Evolutionary conservation across 92 coral and sea anemone genomes (phyloP), one percentile per base, ranked within the genome.

Genomic region (Phenganax stokvisi): DNA sequence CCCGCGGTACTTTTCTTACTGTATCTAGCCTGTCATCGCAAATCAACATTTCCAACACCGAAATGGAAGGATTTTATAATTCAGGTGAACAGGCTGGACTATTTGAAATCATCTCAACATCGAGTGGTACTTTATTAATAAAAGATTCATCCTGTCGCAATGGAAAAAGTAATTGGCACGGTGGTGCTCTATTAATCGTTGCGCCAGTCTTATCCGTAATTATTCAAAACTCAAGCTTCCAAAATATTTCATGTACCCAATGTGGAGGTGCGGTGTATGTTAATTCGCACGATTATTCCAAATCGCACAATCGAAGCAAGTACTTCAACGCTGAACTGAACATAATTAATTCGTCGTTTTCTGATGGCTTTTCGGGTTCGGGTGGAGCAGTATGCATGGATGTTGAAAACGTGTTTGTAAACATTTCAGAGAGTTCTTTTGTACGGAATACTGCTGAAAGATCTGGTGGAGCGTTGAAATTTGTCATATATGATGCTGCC

Each of bases 261-360:
- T 9, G 37, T 3, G 87, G 79, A 7, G 84, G 71, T 2, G 61
- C 44, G 13, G 71, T 84, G 30, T 77, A 84, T 51, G 25, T 70
- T 29, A 6, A 66, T 8, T 13, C 51, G 12, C 2, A 31, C 1
- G 17, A 25, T 5, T 0, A 28, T 10, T 20, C 28, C 0, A 3
- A 54, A 12, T 20, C 16, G 53, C 1, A n/a, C 9, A 28, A 64
- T 17, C 31, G 30, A 20, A 64, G 37, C 31, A 28, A 64, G 5
- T 7, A 0, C 8, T 64, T 64, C 47, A 1, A 13, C 31, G 55
- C 58, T 30, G 56, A 15, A 15, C 28, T 76, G 27, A 0, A 29
- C 8, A 56, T 71, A 51, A 66, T 7, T 16, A 84, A 84, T 54
- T 84, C 84, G 13, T 66, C 56, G 10, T 84, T 84, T 54, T 77